Base-by-base conservation (phyloP, 2,888 invertebrate species). In the Dicyrtoma fusca region DNA sequence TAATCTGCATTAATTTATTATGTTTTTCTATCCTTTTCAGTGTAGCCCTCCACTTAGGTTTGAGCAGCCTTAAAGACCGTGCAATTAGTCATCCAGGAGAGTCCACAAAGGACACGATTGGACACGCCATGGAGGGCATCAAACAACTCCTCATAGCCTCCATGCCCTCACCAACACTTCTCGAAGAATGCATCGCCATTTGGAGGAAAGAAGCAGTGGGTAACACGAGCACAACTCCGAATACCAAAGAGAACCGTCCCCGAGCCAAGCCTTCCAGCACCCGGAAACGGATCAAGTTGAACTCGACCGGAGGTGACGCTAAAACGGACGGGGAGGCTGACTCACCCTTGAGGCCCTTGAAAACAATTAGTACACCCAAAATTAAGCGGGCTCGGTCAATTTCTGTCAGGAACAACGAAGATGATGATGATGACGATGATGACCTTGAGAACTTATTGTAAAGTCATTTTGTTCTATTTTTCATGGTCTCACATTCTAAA, bases 11-110 rank as follows among this genome's bases (percentile, higher is more conserved):
- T n/a, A n/a, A n/a, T 62, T 62, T 4, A 10, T 25, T 26, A n/a
- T 14, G 17, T 66, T n/a, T n/a, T n/a, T n/a, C n/a, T n/a, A n/a
- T n/a, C n/a, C n/a, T 10, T 23, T 55, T 1, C 59, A 69, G 69
- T 25, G 21, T n/a, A 6, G 17, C 53, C 11, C 11, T 51, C n/a
- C 71, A 71, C 23, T 42, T 71, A 63, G 51, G 25, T 5, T 42
- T 71, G 53, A 11, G 19, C 21, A 17, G 17, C 19, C 1, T 71
- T 1, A 63, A 64, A 13, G 49, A 71, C 0, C 71, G 44, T 17
- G 71, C 64, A 0, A 14, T 64, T 4, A 63, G 53, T 8, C 19
- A 44, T 19, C 63, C 64, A 5, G 17, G 13, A 2, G 71, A 55
- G 14, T 1, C 42, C 4, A 23, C 53, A 13, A n/a, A 34, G 19